These are phyloP conservation scores for Laspeyria flexula DNA, from an alignment of 2,888 invertebrate species.

Conservation along the genomic window DNA sequence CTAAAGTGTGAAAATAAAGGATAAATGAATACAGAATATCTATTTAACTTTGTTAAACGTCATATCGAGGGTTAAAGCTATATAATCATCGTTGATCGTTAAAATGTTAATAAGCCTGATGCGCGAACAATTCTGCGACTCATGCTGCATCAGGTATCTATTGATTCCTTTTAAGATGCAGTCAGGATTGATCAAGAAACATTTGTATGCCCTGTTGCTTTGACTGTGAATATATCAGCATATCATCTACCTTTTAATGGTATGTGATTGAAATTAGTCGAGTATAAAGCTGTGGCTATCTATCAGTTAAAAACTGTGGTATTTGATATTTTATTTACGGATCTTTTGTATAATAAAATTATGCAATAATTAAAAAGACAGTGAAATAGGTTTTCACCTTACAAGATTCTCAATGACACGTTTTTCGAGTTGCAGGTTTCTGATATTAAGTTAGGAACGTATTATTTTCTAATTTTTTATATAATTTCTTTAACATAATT, in stretches of 20 bases:
- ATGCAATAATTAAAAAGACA: too few relatives aligned
- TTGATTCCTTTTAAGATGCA: slow-evolving; percentile 32
- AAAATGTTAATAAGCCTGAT: slow-evolving; percentile 54
- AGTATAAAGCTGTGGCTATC: too few relatives aligned
- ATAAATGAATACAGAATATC: background rate
- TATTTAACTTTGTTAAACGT: slow-evolving; percentile 7
- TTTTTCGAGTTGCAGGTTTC: too few relatives aligned
- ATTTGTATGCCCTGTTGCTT: slow-evolving; percentile 10
- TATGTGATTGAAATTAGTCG: background rate
- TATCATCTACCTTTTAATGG: background rate
- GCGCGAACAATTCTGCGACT: slow-evolving; percentile 45
- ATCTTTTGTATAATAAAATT: too few relatives aligned
- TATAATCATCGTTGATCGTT: slow-evolving; percentile 36
- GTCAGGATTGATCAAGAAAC: slow-evolving; percentile 11
- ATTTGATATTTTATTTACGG: too few relatives aligned
- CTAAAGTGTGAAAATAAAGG: background rate
- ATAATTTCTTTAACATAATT: too few relatives aligned
- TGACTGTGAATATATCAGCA: slow-evolving; percentile 1
- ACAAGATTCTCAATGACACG: too few relatives aligned
- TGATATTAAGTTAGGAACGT: too few relatives aligned
- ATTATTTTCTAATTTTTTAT: too few relatives aligned
- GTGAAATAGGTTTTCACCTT: too few relatives aligned
- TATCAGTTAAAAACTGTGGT: too few relatives aligned
- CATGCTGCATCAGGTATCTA: slow-evolving; percentile 47
- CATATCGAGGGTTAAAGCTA: slow-evolving; percentile 7